Percentiles rank a stretch among this genome's conserved stretches.
Evolutionary conservation across 2,888 invertebrate species (phyloP).

Genomic region (Holacanthella duospinosa): DNA sequence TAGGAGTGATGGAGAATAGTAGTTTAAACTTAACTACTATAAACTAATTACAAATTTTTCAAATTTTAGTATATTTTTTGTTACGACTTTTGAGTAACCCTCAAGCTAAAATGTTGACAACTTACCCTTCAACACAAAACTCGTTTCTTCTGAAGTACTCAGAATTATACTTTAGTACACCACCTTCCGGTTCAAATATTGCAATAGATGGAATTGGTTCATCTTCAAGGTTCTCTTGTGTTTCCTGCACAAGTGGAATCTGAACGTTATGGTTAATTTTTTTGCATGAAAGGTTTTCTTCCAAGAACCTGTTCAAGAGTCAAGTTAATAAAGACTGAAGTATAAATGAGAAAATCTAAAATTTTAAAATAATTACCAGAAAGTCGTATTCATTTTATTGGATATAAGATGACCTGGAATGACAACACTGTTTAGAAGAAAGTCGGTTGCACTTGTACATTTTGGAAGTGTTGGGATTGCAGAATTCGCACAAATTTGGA

Average conservation of each 20-base stretch:
- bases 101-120: no score
- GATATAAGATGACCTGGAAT: not conserved
- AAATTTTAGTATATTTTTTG: no score
- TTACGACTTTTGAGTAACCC: no score
- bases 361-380: not conserved
- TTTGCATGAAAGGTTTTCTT: not conserved
- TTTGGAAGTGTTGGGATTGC: not conserved
- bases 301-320: not conserved
- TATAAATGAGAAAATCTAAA: not conserved
- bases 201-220: no score
- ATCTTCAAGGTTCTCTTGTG: not conserved
- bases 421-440: not conserved
- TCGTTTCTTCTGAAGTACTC: not conserved
- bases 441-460: not conserved
- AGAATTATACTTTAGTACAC: not conserved
- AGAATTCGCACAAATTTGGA: no score
- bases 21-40: no score
- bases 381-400: not conserved
- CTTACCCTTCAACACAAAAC: not conserved
- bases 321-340: no score
- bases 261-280: not conserved
- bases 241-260: not conserved
- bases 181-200: not conserved
- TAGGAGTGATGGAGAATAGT: no score
- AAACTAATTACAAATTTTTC: no score